Conservation (phyloP, 2,797 vertebrate species). For the Odontamblyopus lacepedii region DNA sequence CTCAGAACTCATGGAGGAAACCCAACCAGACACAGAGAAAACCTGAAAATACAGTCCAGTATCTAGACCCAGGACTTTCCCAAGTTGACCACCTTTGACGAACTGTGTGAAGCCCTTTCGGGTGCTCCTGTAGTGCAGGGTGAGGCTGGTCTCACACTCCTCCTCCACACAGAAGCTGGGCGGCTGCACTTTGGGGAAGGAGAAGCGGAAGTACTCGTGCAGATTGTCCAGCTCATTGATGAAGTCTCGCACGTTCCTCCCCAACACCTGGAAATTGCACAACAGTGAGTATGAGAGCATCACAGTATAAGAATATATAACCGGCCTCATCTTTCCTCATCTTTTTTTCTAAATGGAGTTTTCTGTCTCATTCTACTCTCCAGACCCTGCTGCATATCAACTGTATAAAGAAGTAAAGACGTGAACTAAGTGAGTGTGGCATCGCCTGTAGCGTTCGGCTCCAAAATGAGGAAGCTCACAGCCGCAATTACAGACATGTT, state of each 20-base stretch:
- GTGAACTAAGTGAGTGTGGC: too few relatives aligned
- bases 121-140: conserved; percentile 78
- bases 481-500: too few relatives aligned
- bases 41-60: neutral
- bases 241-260: conserved; percentile 79
- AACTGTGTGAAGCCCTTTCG: conserved; percentile 81
- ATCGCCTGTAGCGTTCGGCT: too few relatives aligned
- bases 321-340: too few relatives aligned
- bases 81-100: conserved; percentile 65
- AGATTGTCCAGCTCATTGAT: conserved; percentile 82
- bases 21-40: neutral
- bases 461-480: too few relatives aligned
- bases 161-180: conserved; percentile 83
- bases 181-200: conserved; percentile 81
- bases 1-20: neutral
- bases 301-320: neutral
- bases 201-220: conserved; percentile 81
- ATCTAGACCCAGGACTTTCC: neutral
- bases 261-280: conserved; percentile 64
- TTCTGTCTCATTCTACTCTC: too few relatives aligned
- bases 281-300: neutral
- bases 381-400: too few relatives aligned
- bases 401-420: too few relatives aligned
- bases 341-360: too few relatives aligned
- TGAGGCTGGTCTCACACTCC: conserved; percentile 79